A percentile compares a stretch with the other conserved stretches of the same genome.
These are phyloP conservation scores for Pristionchus pacificus DNA, from an alignment of 1,140 invertebrate genomes.

Conservation along the genomic window DNA sequence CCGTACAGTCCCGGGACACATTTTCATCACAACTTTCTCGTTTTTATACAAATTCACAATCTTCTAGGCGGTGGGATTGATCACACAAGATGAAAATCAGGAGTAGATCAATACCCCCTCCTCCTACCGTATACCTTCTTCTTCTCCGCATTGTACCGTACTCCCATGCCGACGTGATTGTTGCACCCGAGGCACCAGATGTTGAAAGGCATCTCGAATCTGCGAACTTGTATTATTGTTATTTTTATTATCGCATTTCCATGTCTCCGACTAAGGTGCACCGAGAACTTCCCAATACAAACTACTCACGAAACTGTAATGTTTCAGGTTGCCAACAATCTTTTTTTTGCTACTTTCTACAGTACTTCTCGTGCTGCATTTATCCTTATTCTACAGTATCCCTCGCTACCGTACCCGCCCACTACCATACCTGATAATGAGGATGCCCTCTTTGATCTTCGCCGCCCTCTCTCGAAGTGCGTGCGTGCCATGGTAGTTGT, in stretches of 20 bases:
- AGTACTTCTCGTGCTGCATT: too few species aligned
- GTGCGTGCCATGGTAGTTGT: slow-evolving; percentile 86
- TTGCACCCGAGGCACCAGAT: slow-evolving; percentile 97
- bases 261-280: too few species aligned
- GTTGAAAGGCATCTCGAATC: slow-evolving; percentile 99
- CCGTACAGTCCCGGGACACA: too few species aligned
- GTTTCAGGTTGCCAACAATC: too few species aligned
- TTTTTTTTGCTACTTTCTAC: too few species aligned
- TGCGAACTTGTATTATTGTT: slow-evolving; percentile 40
- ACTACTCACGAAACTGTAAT: too few species aligned
- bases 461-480: slow-evolving; percentile 86
- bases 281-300: too few species aligned
- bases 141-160: slow-evolving; percentile 97
- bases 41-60: too few species aligned
- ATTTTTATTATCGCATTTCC: not conserved
- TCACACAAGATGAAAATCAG: too few species aligned
- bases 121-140: too few species aligned
- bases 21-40: too few species aligned
- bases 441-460: slow-evolving; percentile 89
- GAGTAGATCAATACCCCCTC: slow-evolving; percentile 95
- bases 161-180: slow-evolving; percentile 98
- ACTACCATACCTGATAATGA: slow-evolving; percentile 75
- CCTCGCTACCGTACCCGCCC: not conserved
- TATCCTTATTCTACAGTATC: not conserved
- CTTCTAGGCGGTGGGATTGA: too few species aligned